A percentile compares a stretch with the other conserved stretches of the same genome.
Evolutionary conservation across 2,797 vertebrate species (phyloP).

Genomic region (Gephyroberyx darwinii): DNA sequence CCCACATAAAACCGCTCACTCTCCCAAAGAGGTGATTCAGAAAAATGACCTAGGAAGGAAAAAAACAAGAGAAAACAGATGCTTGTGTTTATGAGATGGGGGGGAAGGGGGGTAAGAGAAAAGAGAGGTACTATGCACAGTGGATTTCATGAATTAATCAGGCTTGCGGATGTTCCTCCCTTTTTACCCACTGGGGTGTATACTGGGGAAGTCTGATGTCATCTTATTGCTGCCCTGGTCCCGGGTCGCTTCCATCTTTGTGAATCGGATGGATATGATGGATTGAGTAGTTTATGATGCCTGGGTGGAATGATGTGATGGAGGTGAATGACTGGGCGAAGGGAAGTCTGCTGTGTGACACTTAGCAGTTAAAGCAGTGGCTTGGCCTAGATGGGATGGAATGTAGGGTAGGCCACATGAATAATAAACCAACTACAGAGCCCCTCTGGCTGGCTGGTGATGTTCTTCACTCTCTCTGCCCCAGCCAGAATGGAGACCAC

Average conservation of each 20-base stretch:
- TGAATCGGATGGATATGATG: constrained; percentile 52
- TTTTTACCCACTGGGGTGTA: constrained; percentile 69
- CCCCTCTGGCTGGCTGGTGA: constrained; percentile 71
- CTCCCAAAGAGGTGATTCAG: constrained; percentile 59
- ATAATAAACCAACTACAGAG: constrained; percentile 77
- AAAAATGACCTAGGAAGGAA: constrained; percentile 59
- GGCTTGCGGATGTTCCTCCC: constrained; percentile 68
- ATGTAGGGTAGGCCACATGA: constrained; percentile 75
- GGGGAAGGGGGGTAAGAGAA: constrained; percentile 28
- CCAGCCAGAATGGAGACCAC: constrained; percentile 41
- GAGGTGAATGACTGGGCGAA: constrained; percentile 69
- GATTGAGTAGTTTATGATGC: constrained; percentile 49
- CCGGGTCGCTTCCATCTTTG: constrained; percentile 40
- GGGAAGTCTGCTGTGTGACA: constrained; percentile 64
- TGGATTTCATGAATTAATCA: constrained; percentile 81
- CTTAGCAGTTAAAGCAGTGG: constrained; percentile 67
- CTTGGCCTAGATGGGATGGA: constrained; percentile 77
- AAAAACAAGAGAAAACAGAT: constrained; percentile 44
- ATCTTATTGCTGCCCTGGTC: constrained; percentile 31
- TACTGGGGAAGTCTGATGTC: constrained; percentile 52
- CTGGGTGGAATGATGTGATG: constrained; percentile 53
- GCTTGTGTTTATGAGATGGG: constrained; percentile 42
- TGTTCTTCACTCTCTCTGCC: constrained; percentile 64
- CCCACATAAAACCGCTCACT: constrained; percentile 27
- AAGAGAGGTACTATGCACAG: constrained; percentile 50